Evolutionary conservation across 2,797 vertebrate genomes (phyloP).

Genomic region (Gila robusta): DNA sequence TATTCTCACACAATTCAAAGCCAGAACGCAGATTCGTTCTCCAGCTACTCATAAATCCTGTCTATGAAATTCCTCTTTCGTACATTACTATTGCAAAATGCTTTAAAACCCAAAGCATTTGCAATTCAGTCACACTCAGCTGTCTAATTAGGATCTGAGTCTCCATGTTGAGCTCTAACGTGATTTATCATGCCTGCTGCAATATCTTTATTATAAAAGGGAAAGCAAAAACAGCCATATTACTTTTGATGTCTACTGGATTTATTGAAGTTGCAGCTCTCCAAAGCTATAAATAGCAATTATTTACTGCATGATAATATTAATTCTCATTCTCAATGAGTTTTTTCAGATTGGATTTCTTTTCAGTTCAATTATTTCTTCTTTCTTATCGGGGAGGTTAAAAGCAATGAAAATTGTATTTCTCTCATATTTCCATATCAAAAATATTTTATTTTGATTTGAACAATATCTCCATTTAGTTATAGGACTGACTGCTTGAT

Average conservation of each 20-base stretch:
- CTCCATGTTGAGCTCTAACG: not conserved
- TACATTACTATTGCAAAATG: not conserved
- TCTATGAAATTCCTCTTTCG: constrained; percentile 40
- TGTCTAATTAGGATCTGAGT: constrained; percentile 41
- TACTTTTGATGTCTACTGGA: not conserved
- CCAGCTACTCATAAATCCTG: constrained; percentile 47
- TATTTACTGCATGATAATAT: constrained; percentile 19
- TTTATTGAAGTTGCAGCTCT: constrained; percentile 19
- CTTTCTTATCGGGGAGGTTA: not conserved
- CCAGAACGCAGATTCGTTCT: constrained; percentile 44
- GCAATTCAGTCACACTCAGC: constrained; percentile 14
- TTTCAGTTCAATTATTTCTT: constrained; percentile 10
- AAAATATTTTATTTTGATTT: constrained; percentile 18
- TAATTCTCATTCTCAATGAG: constrained; percentile 9
- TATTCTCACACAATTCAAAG: constrained; percentile 37
- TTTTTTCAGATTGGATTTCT: constrained; percentile 13
- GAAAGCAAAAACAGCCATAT: not conserved
- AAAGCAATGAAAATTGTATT: not conserved
- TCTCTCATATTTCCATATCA: constrained; percentile 25
- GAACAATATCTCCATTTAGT: constrained; percentile 42
- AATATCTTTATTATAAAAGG: constrained; percentile 36
- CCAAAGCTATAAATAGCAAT: constrained; percentile 1
- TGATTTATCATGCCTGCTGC: constrained; percentile 26
- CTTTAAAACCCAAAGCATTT: constrained; percentile 7
- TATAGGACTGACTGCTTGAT: constrained; percentile 11